Conservation (phyloP, 2,113 vertebrate genomes). For the Piaya cayana region DNA sequence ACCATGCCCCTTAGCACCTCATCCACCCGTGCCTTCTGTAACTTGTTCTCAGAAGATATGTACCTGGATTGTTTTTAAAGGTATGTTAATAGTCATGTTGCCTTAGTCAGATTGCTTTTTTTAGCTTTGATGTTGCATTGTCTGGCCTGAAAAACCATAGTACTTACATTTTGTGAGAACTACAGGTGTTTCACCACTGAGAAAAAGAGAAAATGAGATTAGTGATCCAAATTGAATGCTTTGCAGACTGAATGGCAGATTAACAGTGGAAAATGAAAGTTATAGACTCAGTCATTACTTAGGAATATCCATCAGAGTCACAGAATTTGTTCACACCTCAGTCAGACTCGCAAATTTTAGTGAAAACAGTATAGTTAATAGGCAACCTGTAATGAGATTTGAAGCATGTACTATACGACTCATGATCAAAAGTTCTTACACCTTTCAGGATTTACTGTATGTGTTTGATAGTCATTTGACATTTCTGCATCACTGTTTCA, state of each 20-base stretch:
- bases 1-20: too few relatives aligned
- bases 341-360: not conserved
- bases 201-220: not conserved
- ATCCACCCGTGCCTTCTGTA: too few relatives aligned
- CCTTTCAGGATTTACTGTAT: not conserved
- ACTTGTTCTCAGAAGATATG: not conserved
- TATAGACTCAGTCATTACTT: not conserved
- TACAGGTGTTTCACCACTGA: not conserved
- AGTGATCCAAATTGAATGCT: not conserved
- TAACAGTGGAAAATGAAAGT: not conserved
- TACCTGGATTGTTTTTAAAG: not conserved
- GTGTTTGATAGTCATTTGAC: not conserved
- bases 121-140: not conserved
- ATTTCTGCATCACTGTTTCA: not conserved
- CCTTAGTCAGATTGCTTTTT: not conserved
- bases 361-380: not conserved
- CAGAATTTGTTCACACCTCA: not conserved
- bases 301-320: not conserved
- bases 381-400: not conserved
- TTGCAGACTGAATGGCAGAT: not conserved
- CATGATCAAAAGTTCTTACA: not conserved
- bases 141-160: not conserved
- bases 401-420: not conserved
- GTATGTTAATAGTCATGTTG: accelerated
- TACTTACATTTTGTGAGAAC: not conserved